A percentile compares a stretch with the other conserved stretches of the same genome.
phyloP scores from a whole-genome alignment of 2,113 vertebrate genomes.

The Muscicapa adusta region DNA sequence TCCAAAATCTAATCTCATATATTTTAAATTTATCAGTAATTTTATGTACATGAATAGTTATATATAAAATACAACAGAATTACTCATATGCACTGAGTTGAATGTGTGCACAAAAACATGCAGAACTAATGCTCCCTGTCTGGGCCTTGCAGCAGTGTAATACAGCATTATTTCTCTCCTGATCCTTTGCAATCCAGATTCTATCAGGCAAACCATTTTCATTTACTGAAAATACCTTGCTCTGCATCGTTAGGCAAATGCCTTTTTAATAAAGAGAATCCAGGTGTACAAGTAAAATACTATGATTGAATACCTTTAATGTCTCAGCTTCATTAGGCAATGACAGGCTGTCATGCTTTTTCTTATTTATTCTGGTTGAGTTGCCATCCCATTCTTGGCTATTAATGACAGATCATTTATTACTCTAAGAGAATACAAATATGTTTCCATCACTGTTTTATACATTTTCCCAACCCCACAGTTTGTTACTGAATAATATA shows the following conservation, averaged over 20 bases:
- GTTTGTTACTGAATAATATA: background rate
- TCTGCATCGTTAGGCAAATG: constrained; percentile 52
- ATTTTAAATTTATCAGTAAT: background rate
- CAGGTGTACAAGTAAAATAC: constrained; percentile 36
- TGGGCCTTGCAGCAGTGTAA: background rate
- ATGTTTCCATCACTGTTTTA: background rate
- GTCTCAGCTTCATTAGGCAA: constrained; percentile 49
- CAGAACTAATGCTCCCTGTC: background rate
- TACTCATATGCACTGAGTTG: background rate
- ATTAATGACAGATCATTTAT: constrained; percentile 58
- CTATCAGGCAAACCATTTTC: background rate
- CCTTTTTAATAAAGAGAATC: constrained; percentile 65
- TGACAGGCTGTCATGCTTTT: background rate
- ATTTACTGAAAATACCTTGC: constrained; percentile 11
- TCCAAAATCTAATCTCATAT: background rate
- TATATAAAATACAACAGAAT: background rate
- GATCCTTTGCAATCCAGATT: background rate
- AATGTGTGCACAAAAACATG: background rate
- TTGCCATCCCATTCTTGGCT: constrained; percentile 38
- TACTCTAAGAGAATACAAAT: constrained; percentile 44
- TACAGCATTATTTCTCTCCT: background rate
- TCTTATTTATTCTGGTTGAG: constrained; percentile 40
- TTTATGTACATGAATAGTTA: background rate
- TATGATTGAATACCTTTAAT: constrained; percentile 40
- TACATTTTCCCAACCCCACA: background rate